Evolutionary conservation across 2,888 invertebrate genomes (phyloP), one percentile per base, ranked within the genome.

Genomic region (Heliconius charithonia): DNA sequence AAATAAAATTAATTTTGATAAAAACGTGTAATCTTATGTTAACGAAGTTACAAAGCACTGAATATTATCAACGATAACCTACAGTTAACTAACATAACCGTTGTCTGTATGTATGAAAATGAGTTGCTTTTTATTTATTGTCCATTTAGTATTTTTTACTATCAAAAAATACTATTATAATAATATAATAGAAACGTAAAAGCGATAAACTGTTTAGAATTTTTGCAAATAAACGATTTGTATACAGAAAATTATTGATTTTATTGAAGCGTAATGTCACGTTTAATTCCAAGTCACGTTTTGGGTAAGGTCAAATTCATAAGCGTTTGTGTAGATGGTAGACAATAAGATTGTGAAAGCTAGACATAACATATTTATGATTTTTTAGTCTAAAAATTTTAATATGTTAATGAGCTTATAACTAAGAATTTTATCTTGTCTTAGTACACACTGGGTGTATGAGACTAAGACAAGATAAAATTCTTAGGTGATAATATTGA

Each of bases 271-370:
- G 32, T 70, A 62, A 71, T 76, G 63, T 76, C 76, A 76, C 71
- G 76, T 71, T 63, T 32, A 62, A 71, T 41, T 29, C 32, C 45
- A 45, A 71, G 70, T 76, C 71, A 76, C 76, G 76, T 71, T 76
- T 76, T 19, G 45, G 62, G 45, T 76, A 76, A 76, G 76, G 25
- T 63, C 51, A 71, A 71, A 76, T 63, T 51, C 63, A 76, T 76
- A 32, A 71, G 29, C 32, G 19, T 32, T 76, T 70, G 10, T 70
- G 29, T 12, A n/a, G 22, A 32, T 29, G 63, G n/a, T 12, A 32
- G 22, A 32, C 29, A 71, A 56, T n/a, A 71, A 29, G 13, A 25
- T 32, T 72, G 16, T 16, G 6, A 12, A 29, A 37, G 16, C 32
- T 59, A n/a, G 13, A 56, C 32, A 72, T 32, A 32, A 12, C 4